Evolutionary conservation across 2,888 invertebrate genomes (phyloP).

Genomic region (Allygus modestus): DNA sequence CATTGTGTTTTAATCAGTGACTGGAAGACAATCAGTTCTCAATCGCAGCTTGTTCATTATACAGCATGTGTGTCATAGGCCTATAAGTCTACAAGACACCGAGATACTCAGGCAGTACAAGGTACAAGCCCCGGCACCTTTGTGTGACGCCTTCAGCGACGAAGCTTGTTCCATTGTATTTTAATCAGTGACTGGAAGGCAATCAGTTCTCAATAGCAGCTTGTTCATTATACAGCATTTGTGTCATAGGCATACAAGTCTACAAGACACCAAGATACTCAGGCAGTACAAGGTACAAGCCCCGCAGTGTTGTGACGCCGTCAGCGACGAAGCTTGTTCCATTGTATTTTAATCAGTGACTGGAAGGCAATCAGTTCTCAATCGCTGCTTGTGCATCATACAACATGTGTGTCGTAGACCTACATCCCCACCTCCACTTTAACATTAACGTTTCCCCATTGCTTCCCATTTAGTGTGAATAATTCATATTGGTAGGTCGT

Average conservation of each 20-base stretch:
- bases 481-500: too few relatives aligned
- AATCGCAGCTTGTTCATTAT: too few relatives aligned
- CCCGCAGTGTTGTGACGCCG: neutral
- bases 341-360: neutral
- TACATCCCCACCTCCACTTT: too few relatives aligned
- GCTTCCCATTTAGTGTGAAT: too few relatives aligned
- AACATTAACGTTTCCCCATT: too few relatives aligned
- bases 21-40: too few relatives aligned
- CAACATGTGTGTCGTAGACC: neutral
- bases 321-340: neutral
- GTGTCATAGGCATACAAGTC: neutral
- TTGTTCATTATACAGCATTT: neutral
- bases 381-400: constrained; percentile 1
- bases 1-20: too few relatives aligned
- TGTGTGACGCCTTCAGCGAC: too few relatives aligned
- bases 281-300: neutral
- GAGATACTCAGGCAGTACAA: too few relatives aligned
- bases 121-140: too few relatives aligned
- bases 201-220: neutral
- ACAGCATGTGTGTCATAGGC: too few relatives aligned
- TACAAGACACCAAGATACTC: neutral
- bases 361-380: neutral
- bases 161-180: neutral
- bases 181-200: constrained; percentile 7
- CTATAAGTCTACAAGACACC: too few relatives aligned